phyloP scores from a whole-genome alignment of 2,113 vertebrate species.

The Chlamydotis undulata region DNA sequence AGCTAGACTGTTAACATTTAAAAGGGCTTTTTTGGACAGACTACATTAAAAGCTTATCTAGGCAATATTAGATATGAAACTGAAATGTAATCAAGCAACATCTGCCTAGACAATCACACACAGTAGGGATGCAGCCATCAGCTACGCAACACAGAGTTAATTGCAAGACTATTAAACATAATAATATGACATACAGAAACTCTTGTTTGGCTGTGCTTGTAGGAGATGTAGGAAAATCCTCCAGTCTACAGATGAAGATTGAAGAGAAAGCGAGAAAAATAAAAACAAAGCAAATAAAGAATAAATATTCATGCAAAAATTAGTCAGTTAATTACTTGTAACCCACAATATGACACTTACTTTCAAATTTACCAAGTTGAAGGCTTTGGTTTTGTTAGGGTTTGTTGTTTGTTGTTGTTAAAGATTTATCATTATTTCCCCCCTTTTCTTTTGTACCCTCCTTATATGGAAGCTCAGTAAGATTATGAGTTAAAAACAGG shows the following conservation, averaged over 20 bases:
- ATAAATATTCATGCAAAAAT: slow-evolving; percentile 74
- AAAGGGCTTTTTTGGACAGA: not conserved
- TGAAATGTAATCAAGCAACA: not conserved
- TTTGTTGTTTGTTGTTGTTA: not conserved
- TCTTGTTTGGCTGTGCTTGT: slow-evolving; percentile 99
- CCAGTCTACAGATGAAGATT: slow-evolving; percentile 91
- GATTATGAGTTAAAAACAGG: not conserved
- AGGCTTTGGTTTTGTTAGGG: not conserved
- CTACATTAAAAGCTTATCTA: not conserved
- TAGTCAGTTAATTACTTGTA: slow-evolving; percentile 66
- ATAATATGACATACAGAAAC: slow-evolving; percentile 94
- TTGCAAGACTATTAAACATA: slow-evolving; percentile 72
- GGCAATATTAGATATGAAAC: not conserved
- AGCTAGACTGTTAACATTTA: not conserved
- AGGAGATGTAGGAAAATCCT: slow-evolving; percentile 99
- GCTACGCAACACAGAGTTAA: slow-evolving; percentile 62
- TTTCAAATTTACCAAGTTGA: slow-evolving; percentile 7
- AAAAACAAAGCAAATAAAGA: slow-evolving; percentile 81
- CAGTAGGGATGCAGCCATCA: slow-evolving; percentile 48
- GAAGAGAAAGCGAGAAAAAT: slow-evolving; percentile 83
- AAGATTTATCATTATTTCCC: not conserved
- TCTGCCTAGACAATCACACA: slow-evolving; percentile 48
- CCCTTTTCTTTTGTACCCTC: not conserved
- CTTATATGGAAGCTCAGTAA: not conserved
- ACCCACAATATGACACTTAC: slow-evolving; percentile 61